Conservation (phyloP, 2,888 invertebrate genomes). For the Pyrrhia umbra region DNA sequence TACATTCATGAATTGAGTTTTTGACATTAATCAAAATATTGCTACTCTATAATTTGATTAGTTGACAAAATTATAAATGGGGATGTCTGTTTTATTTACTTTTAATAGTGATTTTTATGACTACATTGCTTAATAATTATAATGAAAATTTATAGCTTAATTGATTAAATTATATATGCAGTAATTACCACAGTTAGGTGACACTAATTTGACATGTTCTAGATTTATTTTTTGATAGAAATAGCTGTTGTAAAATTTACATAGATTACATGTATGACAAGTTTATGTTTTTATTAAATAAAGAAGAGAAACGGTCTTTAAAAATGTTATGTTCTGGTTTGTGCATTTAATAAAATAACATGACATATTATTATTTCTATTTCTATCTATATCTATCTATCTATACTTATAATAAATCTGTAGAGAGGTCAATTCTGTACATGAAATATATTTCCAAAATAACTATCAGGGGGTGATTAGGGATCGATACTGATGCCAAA, state of each 20-base stretch:
- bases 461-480: no score
- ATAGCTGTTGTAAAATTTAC: constrained; percentile 31
- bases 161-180: constrained; percentile 25
- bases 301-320: no score
- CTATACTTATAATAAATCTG: no score
- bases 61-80: constrained; percentile 25
- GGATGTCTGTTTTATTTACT: constrained; percentile 10
- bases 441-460: no score
- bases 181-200: constrained; percentile 33
- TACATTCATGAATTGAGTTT: constrained; percentile 13
- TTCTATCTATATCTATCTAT: no score
- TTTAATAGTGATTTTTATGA: constrained; percentile 16
- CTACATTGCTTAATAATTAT: constrained; percentile 17
- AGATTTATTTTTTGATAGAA: constrained; percentile 29
- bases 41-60: constrained; percentile 24
- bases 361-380: no score
- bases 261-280: constrained; percentile 6
- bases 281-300: no score
- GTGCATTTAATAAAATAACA: no score
- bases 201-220: constrained; percentile 38
- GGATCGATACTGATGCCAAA: no score
- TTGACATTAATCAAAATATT: constrained; percentile 12
- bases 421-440: no score
- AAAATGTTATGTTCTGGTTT: no score
- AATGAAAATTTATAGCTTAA: constrained; percentile 11